phyloP scores from a whole-genome alignment of 2,888 invertebrate species.

The Coenonympha arcania region DNA sequence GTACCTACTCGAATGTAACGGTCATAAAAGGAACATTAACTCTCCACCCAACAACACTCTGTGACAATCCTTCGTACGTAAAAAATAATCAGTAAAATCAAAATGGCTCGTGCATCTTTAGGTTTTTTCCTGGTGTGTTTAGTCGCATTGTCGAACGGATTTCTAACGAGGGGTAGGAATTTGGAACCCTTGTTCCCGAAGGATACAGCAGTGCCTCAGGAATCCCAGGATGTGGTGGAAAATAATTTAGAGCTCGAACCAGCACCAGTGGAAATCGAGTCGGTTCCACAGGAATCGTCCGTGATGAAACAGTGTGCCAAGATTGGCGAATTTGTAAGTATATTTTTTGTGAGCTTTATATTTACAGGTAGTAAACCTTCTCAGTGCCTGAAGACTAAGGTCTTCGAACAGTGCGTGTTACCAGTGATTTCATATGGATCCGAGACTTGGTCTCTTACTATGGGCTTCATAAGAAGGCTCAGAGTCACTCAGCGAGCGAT shows the following conservation, averaged over 20 bases:
- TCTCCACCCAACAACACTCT: conserved; percentile 26
- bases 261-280: conserved; percentile 11
- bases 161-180: conserved; percentile 34
- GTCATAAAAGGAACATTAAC: conserved; percentile 20
- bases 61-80: conserved; percentile 25
- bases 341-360: neutral
- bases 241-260: conserved; percentile 25
- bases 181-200: conserved; percentile 23
- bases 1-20: conserved; percentile 4
- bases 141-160: conserved; percentile 35
- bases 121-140: conserved; percentile 29
- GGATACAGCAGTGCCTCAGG: conserved; percentile 27
- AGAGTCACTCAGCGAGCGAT: too few relatives aligned
- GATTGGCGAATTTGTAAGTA: conserved; percentile 57
- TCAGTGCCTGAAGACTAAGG: too few relatives aligned
- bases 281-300: conserved; percentile 10
- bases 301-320: conserved; percentile 37
- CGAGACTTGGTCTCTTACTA: too few relatives aligned
- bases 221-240: conserved; percentile 27
- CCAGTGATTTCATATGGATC: neutral
- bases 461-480: too few relatives aligned
- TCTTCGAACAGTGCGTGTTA: neutral
- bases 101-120: conserved; percentile 37
- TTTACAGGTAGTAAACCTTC: too few relatives aligned
- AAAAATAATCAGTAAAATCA: conserved; percentile 18